phyloP scores from a whole-genome alignment of 2,113 vertebrate genomes.

The Tapirus terrestris region DNA sequence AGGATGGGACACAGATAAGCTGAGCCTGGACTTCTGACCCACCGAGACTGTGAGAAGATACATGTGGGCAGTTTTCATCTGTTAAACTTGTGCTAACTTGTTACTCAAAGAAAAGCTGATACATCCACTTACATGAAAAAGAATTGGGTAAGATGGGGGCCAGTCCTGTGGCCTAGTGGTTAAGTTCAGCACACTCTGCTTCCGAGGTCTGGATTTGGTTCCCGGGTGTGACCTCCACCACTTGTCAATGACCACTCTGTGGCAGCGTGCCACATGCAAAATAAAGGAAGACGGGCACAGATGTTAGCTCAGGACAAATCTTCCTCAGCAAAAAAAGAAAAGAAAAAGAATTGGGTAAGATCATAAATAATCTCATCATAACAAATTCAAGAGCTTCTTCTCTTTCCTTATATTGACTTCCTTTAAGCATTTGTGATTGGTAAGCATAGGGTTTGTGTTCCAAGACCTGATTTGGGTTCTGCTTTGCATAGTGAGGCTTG shows the following conservation, averaged over 20 bases:
- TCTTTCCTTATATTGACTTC: background rate
- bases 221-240: no score
- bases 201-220: no score
- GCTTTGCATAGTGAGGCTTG: background rate
- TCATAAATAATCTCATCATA: background rate
- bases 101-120: background rate
- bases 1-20: background rate
- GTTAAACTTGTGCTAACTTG: background rate
- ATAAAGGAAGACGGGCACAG: no score
- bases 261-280: no score
- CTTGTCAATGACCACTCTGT: no score
- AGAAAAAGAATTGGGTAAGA: background rate
- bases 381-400: background rate
- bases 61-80: no score
- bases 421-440: background rate
- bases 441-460: background rate
- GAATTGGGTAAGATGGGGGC: background rate
- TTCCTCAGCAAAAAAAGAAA: background rate
- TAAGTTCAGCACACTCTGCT: no score
- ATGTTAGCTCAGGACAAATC: no score
- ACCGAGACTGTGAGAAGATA: background rate
- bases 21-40: background rate
- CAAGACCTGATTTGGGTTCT: background rate
- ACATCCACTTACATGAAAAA: background rate
- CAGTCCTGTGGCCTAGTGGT: no score